Evolutionary conservation across 2,113 vertebrate species (phyloP), one percentile per base, ranked within the genome.

Genomic region (Anolis sagrei): DNA sequence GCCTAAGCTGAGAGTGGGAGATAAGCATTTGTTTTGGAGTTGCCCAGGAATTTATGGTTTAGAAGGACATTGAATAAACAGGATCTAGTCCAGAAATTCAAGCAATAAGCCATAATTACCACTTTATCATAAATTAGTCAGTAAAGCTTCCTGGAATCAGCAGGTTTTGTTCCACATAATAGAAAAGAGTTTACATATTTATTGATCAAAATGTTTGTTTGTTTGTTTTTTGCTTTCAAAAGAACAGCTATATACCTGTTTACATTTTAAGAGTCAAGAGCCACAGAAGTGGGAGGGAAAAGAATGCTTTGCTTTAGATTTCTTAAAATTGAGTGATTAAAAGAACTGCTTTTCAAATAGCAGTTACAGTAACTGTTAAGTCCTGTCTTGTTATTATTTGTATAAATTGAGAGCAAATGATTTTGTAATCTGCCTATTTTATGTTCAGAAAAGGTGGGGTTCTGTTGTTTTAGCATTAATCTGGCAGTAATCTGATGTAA

Each of bases 281-380:
- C 51, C 34, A 58, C 11, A 39, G 19, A 11, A 36, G 18, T 61
- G 5, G 14, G 5, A 74, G 36, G 25, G 3, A 72, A 8, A 73
- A 11, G 62, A 44, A 61, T 73, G 44, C 29, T 8, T 34, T 32
- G 51, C 58, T 48, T 19, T 34, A 32, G 27, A 25, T 61, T 58
- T 79, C 68, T 49, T 76, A 84, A 44, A 76, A 76, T 1, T 18
- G 9, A 76, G 13, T 70, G 78, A 58, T 54, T 32, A 84, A 84
- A 62, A 36, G 36, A 54, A 78, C 39, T 62, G 76, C 34, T 70
- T 79, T 85, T 79, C n/a, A 73, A 62, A 73, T 18, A 85, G 49
- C 68, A 79, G 44, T 85, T 85, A 79, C 61, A 79, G 79, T 79
- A 79, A 79, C 69, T 79, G 84, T 39, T 29, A 79, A 85, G 27